A percentile compares a stretch with the other conserved stretches of the same genome.
Evolutionary conservation across 2,888 invertebrate species (phyloP).

Genomic region (Platynereis dumerilii): DNA sequence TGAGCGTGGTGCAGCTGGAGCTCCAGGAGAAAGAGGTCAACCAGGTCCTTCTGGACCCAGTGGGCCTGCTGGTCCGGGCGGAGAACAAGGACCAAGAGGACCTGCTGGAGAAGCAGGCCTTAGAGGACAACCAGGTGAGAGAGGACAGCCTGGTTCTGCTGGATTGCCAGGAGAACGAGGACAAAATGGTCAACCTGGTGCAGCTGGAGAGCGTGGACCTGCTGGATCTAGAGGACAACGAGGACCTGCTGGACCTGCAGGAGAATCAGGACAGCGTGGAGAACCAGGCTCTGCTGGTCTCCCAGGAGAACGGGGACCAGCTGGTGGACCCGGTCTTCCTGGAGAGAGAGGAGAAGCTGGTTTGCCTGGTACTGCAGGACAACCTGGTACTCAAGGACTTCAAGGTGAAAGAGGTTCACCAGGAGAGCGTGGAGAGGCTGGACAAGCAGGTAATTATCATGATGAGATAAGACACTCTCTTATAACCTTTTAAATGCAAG

Average conservation of each 20-base stretch:
- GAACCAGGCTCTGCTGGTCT: constrained; percentile 20
- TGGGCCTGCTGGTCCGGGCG: constrained; percentile 25
- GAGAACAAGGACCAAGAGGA: constrained; percentile 28
- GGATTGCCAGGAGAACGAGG: constrained; percentile 18
- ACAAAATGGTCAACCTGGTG: constrained; percentile 20
- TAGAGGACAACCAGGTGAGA: constrained; percentile 26
- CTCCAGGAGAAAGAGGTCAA: constrained; percentile 30
- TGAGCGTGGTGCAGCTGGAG: constrained; percentile 16
- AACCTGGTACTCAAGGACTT: constrained; percentile 16
- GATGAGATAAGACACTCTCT: too few relatives aligned
- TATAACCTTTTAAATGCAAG: too few relatives aligned
- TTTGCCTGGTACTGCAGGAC: constrained; percentile 27
- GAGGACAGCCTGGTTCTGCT: constrained; percentile 9
- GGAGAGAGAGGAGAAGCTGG: constrained; percentile 32
- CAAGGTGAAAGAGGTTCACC: constrained; percentile 14
- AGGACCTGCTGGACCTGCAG: constrained; percentile 32
- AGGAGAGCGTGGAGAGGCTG: constrained; percentile 31
- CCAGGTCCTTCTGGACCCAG: constrained; percentile 20
- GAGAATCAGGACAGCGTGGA: constrained; percentile 28
- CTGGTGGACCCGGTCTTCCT: constrained; percentile 19
- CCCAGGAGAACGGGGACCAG: constrained; percentile 13
- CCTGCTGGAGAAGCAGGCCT: constrained; percentile 31
- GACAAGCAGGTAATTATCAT: too few relatives aligned
- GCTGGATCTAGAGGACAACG: constrained; percentile 19
- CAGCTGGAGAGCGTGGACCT: constrained; percentile 55